phyloP scores from a whole-genome alignment of 2,888 invertebrate genomes.

The Deroplatys truncata region DNA sequence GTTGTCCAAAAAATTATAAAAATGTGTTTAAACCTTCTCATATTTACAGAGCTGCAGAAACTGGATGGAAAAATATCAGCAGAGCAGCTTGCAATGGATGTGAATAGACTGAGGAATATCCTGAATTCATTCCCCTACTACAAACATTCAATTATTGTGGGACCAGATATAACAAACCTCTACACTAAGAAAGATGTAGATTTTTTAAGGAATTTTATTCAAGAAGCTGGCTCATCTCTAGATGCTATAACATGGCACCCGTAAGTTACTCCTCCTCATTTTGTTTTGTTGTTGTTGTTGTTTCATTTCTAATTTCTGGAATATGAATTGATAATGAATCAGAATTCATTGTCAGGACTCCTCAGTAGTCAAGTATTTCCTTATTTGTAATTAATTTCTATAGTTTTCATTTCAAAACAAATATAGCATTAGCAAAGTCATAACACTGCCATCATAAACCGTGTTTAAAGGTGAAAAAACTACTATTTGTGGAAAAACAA shows the following conservation, averaged over 20 bases:
- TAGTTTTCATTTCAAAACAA: too few species aligned
- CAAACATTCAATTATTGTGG: slow-evolving; percentile 40
- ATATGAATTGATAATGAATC: too few species aligned
- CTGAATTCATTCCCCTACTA: slow-evolving; percentile 58
- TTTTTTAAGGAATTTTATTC: slow-evolving; percentile 43
- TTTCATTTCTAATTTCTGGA: too few species aligned
- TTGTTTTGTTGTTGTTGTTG: too few species aligned
- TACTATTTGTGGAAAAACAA: too few species aligned
- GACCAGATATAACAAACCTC: slow-evolving; percentile 45
- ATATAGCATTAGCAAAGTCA: too few species aligned
- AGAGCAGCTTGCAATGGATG: slow-evolving; percentile 42
- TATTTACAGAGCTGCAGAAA: slow-evolving; percentile 21
- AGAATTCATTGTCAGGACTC: too few species aligned
- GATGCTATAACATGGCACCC: slow-evolving; percentile 69
- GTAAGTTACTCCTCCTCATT: slow-evolving; percentile 52
- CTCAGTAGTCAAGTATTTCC: too few species aligned
- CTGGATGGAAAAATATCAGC: slow-evolving; percentile 22
- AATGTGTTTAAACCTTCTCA: background rate
- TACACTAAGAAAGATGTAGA: slow-evolving; percentile 38
- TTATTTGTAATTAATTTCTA: too few species aligned
- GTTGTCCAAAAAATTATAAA: too few species aligned
- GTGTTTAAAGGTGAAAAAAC: too few species aligned
- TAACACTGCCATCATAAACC: too few species aligned
- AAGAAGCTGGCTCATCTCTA: slow-evolving; percentile 52
- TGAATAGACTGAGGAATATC: slow-evolving; percentile 53